Evolutionary conservation across 1,140 invertebrate genomes (phyloP).

Genomic region (Caenorhabditis briggsae): DNA sequence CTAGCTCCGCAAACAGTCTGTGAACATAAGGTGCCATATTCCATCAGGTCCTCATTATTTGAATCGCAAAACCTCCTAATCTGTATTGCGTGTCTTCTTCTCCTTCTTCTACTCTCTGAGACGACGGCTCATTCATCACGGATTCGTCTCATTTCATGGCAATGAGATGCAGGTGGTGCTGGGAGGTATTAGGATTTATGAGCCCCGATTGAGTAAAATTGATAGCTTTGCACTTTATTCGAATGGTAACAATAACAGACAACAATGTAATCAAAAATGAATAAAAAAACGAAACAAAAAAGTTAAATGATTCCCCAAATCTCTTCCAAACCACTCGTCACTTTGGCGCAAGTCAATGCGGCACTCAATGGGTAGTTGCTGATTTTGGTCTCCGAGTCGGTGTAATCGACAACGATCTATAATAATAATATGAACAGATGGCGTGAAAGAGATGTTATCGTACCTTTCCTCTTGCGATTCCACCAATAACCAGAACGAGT

Average conservation of each 20-base stretch:
- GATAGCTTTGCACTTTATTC: constrained; percentile 9
- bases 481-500: constrained; percentile 89
- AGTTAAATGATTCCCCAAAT: constrained; percentile 85
- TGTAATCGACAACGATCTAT: constrained; percentile 88
- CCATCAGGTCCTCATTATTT: constrained; percentile 10
- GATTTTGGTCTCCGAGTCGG: constrained; percentile 90
- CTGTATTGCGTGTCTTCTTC: not conserved
- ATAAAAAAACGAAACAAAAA: constrained; percentile 78
- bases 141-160: not conserved
- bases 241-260: constrained; percentile 49
- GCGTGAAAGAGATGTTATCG: constrained; percentile 67
- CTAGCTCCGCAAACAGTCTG: constrained; percentile 9
- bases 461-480: constrained; percentile 95
- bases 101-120: not conserved
- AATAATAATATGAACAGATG: constrained; percentile 63
- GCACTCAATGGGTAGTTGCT: constrained; percentile 96
- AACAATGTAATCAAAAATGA: constrained; percentile 31
- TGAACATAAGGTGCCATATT: constrained; percentile 11
- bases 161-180: constrained; percentile 2
- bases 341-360: constrained; percentile 93
- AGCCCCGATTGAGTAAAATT: not conserved
- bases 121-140: not conserved
- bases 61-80: not conserved
- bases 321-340: constrained; percentile 97
- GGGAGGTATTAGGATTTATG: not conserved